Conservation (phyloP, 2,113 vertebrate species). For the Microtus montanus region DNA sequence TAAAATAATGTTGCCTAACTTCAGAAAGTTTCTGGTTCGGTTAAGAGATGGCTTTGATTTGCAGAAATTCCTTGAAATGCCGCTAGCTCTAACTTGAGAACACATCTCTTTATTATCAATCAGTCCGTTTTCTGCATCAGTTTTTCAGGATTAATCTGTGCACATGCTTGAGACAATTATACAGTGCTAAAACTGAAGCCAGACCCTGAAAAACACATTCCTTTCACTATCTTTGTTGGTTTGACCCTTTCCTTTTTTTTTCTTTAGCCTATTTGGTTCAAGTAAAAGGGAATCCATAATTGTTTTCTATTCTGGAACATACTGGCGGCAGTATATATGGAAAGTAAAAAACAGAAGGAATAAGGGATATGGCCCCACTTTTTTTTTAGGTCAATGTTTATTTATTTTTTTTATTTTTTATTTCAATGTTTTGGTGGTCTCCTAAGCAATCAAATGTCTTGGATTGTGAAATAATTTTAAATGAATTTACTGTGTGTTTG, state of each 20-base stretch:
- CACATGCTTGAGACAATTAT: neutral
- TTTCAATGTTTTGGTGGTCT: neutral
- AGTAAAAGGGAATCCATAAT: neutral
- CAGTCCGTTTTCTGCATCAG: neutral
- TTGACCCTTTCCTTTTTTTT: neutral
- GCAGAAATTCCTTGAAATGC: neutral
- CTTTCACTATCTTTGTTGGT: neutral
- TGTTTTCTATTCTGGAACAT: constrained; percentile 3
- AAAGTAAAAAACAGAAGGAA: constrained; percentile 28
- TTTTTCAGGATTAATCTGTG: neutral
- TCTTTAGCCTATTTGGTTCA: neutral
- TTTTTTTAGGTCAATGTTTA: neutral
- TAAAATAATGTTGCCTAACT: neutral
- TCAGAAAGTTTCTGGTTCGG: neutral
- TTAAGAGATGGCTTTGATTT: constrained; percentile 1
- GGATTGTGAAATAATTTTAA: constrained; percentile 16
- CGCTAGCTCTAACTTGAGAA: constrained; percentile 6
- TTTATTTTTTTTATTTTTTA: neutral
- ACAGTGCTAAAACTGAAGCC: neutral
- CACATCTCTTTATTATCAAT: neutral
- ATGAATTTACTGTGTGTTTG: neutral
- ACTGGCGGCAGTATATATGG: constrained; percentile 38
- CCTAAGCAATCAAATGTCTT: constrained; percentile 36
- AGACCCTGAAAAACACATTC: neutral
- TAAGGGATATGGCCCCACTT: neutral